Conservation (phyloP, 2,797 vertebrate genomes). For the Emydoidea blandingii region DNA sequence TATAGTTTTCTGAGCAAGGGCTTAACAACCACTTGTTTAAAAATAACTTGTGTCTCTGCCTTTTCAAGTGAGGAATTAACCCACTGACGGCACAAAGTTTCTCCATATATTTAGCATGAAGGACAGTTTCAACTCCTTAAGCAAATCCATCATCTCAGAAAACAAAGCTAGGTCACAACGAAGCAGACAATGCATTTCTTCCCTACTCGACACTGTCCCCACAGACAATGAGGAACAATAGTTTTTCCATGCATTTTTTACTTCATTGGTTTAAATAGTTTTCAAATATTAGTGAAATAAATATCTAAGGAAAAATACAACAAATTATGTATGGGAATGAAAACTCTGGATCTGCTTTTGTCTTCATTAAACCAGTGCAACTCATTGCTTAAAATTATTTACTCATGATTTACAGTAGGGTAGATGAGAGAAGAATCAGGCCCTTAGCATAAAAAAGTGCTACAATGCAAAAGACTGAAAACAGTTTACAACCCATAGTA, state of each 20-base stretch:
- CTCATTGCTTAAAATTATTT: background rate
- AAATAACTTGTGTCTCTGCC: too few relatives aligned
- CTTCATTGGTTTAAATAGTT: background rate
- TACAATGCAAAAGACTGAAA: background rate
- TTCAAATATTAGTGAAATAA: background rate
- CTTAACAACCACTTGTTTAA: too few relatives aligned
- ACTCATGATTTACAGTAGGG: background rate
- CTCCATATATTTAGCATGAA: background rate
- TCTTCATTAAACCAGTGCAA: slow-evolving; percentile 15
- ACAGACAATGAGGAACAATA: background rate
- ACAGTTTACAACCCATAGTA: background rate
- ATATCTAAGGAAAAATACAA: background rate
- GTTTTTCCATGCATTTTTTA: background rate
- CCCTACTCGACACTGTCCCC: background rate
- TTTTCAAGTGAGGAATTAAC: background rate
- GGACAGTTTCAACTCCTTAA: background rate
- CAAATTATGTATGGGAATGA: background rate
- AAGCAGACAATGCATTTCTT: background rate
- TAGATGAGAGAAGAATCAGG: background rate
- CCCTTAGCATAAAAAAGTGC: background rate
- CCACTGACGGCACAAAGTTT: background rate
- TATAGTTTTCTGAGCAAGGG: background rate
- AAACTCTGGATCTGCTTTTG: background rate
- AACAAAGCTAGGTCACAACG: background rate
- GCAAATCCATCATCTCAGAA: background rate